Base-by-base conservation (phyloP, 2,888 invertebrate species). In the Xestia sexstrigata region DNA sequence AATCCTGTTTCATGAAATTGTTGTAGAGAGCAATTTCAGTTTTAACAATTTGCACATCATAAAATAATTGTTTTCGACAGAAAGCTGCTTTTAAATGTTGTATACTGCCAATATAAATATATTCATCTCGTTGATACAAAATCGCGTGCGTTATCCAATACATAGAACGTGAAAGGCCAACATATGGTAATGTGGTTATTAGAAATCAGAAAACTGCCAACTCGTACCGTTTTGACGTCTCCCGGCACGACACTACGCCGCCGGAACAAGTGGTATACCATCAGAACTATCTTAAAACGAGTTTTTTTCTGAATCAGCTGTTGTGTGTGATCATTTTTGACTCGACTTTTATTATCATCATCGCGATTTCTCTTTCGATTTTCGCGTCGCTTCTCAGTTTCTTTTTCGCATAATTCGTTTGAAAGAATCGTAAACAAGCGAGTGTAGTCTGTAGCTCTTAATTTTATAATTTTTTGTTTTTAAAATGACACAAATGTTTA, bases 101-200 rank as follows among this genome's bases (percentile, higher is more conserved):
- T 58, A 70, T 52, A 58, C 20, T 63, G 30, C 23, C 70, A 52
- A 71, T 63, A 62, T 62, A 69, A 52, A 71, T 63, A 62, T 62
- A 69, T 63, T 76, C 65, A 73, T 81, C 68, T 80, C 70, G 76
- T 60, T 76, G 76, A 83, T 83, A 82, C 79, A 70, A 81, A 84
- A 87, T 92, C 88, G 92, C 93, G 92, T 92, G 92, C 90, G 93
- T 93, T 95, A 95, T 93, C 92, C 93, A 93, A 95, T 92, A 89
- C 87, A 83, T 84, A 87, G 87, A 90, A 89, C 93, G 95, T 94
- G 95, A 95, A 95, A 95, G 95, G 95, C 95, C 92, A 93, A 90
- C 91, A 91, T 95, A 96, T 95, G 95, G 91, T 94, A 95, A 96
- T 95, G 90, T 90, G 90, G 88, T 89, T 88, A 93, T 94, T 95